phyloP scores from a whole-genome alignment of 1,140 invertebrate species.

The Drosophila murphyi region DNA sequence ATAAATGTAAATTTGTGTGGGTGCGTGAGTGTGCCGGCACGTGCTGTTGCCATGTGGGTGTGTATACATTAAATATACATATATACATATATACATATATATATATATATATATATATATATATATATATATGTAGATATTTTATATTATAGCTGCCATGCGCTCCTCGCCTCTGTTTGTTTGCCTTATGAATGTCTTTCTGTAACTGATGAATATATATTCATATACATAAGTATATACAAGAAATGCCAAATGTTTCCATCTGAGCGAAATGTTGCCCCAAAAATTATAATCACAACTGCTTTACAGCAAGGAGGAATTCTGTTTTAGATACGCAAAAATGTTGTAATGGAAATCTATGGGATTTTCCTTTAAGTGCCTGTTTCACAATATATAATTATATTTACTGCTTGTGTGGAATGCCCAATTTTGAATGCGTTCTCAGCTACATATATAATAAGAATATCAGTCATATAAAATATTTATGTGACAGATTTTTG shows the following conservation, averaged over 20 bases:
- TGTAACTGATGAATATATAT: conserved; percentile 39
- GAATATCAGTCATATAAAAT: too few relatives aligned
- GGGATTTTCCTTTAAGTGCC: conserved; percentile 15
- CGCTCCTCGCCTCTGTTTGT: conserved; percentile 41
- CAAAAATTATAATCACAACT: conserved; percentile 30
- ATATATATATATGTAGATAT: conserved; percentile 6
- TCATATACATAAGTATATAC: neutral
- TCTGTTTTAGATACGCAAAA: conserved; percentile 11
- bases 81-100: neutral
- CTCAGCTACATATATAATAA: neutral
- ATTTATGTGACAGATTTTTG: too few relatives aligned
- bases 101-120: too few relatives aligned
- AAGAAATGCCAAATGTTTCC: conserved; percentile 26
- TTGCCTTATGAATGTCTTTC: conserved; percentile 75
- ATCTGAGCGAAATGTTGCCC: conserved; percentile 14
- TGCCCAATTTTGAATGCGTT: neutral
- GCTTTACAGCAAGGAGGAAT: neutral
- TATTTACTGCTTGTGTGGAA: conserved; percentile 19
- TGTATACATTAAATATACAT: neutral
- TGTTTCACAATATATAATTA: conserved; percentile 18
- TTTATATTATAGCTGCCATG: conserved; percentile 46
- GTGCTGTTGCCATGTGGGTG: conserved; percentile 40
- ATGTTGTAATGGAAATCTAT: conserved; percentile 41
- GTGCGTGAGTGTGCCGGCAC: conserved; percentile 52
- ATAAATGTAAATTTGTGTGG: conserved; percentile 76